Base-by-base conservation (phyloP, 1,140 invertebrate species). In the Goniozus legneri region DNA sequence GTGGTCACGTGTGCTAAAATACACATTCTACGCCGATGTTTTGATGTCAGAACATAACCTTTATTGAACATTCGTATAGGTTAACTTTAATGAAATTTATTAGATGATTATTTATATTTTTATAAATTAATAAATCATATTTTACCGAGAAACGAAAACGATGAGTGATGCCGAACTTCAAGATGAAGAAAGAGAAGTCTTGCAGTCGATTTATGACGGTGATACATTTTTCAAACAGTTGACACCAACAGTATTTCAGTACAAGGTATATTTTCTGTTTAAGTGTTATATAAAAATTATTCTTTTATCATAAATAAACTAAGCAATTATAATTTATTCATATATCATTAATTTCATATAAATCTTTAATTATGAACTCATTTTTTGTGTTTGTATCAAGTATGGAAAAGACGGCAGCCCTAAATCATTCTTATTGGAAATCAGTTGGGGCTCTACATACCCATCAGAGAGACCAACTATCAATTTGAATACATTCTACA, bases 171-270 rank as follows among this genome's bases (percentile, higher is more conserved):
- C 62, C 18, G 87, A 90, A 65, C 74, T 84, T 39, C 90, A 92
- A 71, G 79, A 87, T 50, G 93, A 96, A 63, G 94, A 97, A 77
- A 76, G 86, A 41, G 93, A 96, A 81, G 94, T 94, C 0, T 72
- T 97, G 41, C 79, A 83, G 53, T 95, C 93, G 8, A 97, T 97
- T 62, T 97, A 96, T 77, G 92, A 96, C 61, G 93, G 93, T 13
- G 94, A 97, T 77, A 73, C 81, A 15, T 83, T 82, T 48, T 97
- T 95, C 64, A 93, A 91, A 69, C 81, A 91, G 76, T 68, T 92
- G 18, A 82, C 84, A 63, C 58, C 80, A 10, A 88, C 80, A 21
- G 85, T 82, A 27, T 95, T 89, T 79, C 92, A 95, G 64, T 96
- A 96, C 66, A 95, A 95, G 82, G 92, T 95, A 77, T 65, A 3